A percentile compares a stretch with the other conserved stretches of the same genome.
Conservation (phyloP, 1,140 invertebrate genomes). For the Lamellibrachia luymesi region DNA sequence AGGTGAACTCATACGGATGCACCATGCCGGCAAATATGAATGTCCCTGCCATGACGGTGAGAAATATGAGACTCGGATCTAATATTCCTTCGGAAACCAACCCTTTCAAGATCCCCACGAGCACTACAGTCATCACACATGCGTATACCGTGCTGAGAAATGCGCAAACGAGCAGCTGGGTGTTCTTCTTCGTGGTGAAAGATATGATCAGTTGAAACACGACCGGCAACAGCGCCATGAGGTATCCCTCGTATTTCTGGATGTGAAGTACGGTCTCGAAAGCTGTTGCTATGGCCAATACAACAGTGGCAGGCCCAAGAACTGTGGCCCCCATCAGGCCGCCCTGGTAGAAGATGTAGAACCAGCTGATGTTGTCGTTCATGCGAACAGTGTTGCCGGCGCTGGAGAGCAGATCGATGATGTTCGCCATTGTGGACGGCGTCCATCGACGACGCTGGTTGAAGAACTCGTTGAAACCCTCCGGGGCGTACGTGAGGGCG, state of each 20-base stretch:
- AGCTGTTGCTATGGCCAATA: constrained; percentile 66
- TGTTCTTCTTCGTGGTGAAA: constrained; percentile 56
- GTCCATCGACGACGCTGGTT: constrained; percentile 65
- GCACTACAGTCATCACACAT: constrained; percentile 52
- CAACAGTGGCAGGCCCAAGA: constrained; percentile 67
- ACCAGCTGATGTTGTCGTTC: constrained; percentile 65
- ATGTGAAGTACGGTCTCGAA: constrained; percentile 61
- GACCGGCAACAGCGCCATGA: constrained; percentile 58
- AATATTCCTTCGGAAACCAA: constrained; percentile 44
- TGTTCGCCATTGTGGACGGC: constrained; percentile 67
- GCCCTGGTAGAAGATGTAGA: constrained; percentile 60
- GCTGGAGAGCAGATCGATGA: constrained; percentile 63
- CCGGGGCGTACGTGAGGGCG: constrained; percentile 65
- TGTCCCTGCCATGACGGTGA: constrained; percentile 42
- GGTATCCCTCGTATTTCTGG: constrained; percentile 56
- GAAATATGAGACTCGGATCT: constrained; percentile 49
- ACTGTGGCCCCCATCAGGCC: constrained; percentile 62
- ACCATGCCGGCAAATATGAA: constrained; percentile 73
- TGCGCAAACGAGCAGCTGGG: constrained; percentile 54
- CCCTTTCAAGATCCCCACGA: constrained; percentile 47
- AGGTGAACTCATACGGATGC: constrained; percentile 79
- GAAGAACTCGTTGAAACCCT: constrained; percentile 57
- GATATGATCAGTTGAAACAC: constrained; percentile 59
- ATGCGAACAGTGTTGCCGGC: constrained; percentile 60
- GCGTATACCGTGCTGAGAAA: constrained; percentile 51